A percentile compares a stretch with the other conserved stretches of the same genome.
These are phyloP conservation scores for Nemapogon koenigi DNA, from an alignment of 2,888 invertebrate genomes.

Conservation along the genomic window DNA sequence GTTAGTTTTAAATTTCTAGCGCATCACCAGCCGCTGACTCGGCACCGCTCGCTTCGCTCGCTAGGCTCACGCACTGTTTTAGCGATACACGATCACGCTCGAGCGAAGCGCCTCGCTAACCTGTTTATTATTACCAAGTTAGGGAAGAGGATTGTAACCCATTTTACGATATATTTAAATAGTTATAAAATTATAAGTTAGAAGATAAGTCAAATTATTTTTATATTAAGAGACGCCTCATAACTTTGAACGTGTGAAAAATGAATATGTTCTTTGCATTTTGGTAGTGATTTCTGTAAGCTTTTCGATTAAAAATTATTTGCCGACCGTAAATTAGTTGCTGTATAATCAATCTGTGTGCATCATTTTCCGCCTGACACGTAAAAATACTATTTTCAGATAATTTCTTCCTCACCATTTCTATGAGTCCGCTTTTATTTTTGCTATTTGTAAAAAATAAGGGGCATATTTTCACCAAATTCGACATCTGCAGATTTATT, in stretches of 20 bases:
- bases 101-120: no score
- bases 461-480: constrained; percentile 2
- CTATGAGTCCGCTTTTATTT: neutral
- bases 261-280: constrained; percentile 8
- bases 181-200: no score
- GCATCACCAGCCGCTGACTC: no score
- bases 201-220: no score
- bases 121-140: no score
- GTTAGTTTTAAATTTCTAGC: no score
- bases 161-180: no score
- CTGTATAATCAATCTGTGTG: constrained; percentile 7
- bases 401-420: constrained; percentile 2
- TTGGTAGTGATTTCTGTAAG: constrained; percentile 1
- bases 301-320: constrained; percentile 4
- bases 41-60: no score
- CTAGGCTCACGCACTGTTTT: no score
- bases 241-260: constrained; percentile 5
- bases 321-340: neutral
- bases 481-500: constrained; percentile 1
- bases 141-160: no score
- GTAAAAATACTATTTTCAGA: constrained; percentile 1
- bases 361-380: constrained; percentile 3
- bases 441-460: neutral
- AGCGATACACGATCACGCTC: no score
- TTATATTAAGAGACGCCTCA: no score